These are phyloP conservation scores for Drosophila sordidula DNA, from an alignment of 2,888 invertebrate genomes.

Conservation along the genomic window DNA sequence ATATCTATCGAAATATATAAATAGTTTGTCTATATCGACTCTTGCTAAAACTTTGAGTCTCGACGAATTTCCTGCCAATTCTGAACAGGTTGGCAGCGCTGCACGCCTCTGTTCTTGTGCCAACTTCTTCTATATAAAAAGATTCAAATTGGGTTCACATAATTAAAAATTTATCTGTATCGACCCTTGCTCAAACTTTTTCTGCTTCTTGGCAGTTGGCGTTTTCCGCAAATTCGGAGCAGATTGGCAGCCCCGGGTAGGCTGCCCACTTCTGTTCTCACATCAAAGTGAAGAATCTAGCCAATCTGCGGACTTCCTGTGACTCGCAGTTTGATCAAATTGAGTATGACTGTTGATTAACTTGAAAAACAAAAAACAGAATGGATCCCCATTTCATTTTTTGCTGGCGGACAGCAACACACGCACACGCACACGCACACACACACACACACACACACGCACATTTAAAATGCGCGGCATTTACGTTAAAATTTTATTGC, in stretches of 20 bases:
- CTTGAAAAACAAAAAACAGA: constrained; percentile 3
- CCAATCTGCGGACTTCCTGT: constrained; percentile 16
- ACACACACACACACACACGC: neutral
- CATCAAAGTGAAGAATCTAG: neutral
- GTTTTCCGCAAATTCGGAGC: neutral
- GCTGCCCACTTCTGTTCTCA: neutral
- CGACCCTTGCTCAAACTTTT: no score
- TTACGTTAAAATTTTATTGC: constrained; percentile 75
- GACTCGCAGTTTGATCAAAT: constrained; percentile 18
- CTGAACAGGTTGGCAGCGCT: no score
- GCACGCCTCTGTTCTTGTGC: no score
- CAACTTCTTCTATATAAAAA: no score
- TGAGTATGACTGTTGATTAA: constrained; percentile 19
- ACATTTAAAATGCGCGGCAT: constrained; percentile 60
- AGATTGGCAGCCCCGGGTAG: constrained; percentile 3
- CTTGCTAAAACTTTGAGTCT: no score
- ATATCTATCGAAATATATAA: no score
- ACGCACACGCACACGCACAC: no score
- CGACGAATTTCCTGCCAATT: no score
- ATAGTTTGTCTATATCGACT: no score
- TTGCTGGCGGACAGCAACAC: neutral
- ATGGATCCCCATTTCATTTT: constrained; percentile 54
- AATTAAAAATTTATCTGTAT: no score
- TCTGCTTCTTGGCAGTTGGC: no score
- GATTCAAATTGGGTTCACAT: no score